These are phyloP conservation scores for Drosophila melanosoma DNA, from an alignment of 2,888 invertebrate species.

Conservation along the genomic window DNA sequence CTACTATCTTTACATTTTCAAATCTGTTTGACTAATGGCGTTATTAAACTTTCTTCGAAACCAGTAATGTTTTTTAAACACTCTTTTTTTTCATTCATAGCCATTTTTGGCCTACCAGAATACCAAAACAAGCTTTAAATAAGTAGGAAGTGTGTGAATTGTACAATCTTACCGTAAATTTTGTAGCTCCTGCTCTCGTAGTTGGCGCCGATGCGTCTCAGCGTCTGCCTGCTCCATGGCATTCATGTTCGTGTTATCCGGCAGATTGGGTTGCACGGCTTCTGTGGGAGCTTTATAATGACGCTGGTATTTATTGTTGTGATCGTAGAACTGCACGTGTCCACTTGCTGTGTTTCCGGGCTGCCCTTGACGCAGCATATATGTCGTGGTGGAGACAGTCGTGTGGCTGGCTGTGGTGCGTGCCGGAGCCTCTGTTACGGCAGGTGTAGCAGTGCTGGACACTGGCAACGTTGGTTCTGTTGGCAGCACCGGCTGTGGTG, in stretches of 20 bases:
- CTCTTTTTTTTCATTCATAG: neutral
- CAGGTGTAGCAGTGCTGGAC: neutral
- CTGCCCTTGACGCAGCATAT: slow-evolving; percentile 21
- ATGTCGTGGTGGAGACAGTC: slow-evolving; percentile 33
- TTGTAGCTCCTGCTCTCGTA: slow-evolving; percentile 70
- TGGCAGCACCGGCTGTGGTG: slow-evolving; percentile 3
- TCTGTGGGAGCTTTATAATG: slow-evolving; percentile 79
- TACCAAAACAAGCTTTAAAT: neutral
- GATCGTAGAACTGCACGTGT: slow-evolving; percentile 85
- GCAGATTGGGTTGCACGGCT: slow-evolving; percentile 82
- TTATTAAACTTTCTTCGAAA: neutral
- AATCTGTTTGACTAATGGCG: neutral
- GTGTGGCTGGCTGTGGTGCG: slow-evolving; percentile 35
- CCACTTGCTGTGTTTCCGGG: slow-evolving; percentile 13
- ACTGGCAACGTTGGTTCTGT: slow-evolving; percentile 1
- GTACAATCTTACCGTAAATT: slow-evolving; percentile 62
- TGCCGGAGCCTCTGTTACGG: slow-evolving; percentile 7
- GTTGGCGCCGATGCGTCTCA: slow-evolving; percentile 64
- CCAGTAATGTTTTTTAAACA: neutral
- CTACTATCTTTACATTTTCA: neutral
- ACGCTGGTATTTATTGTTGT: slow-evolving; percentile 85
- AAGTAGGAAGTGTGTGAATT: neutral
- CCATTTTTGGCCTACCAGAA: neutral
- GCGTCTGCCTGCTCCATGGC: slow-evolving; percentile 81
- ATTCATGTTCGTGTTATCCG: slow-evolving; percentile 55